Evolutionary conservation across 1,140 invertebrate species (phyloP).

Genomic region (Parasteatoda tepidariorum): DNA sequence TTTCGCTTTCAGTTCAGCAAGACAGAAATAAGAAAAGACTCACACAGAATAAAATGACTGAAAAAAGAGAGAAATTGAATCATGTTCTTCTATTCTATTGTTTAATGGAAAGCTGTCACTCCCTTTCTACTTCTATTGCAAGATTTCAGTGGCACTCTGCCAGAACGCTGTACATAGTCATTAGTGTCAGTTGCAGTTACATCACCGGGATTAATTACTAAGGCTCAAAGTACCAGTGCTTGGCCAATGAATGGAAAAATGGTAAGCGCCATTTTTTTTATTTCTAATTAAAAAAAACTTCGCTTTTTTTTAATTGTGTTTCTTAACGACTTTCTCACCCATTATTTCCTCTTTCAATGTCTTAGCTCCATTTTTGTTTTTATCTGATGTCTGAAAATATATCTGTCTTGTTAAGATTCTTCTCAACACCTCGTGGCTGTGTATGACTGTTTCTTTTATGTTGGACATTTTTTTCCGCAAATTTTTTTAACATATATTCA

Average conservation of each 20-base stretch:
- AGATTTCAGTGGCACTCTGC: slow-evolving; percentile 36
- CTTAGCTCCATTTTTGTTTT: not conserved
- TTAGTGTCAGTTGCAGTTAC: slow-evolving; percentile 55
- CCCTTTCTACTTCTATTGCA: slow-evolving; percentile 13
- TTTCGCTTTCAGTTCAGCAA: slow-evolving; percentile 3
- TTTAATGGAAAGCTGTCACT: slow-evolving; percentile 53
- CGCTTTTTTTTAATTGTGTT: slow-evolving; percentile 22
- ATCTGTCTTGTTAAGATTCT: not conserved
- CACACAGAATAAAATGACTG: slow-evolving; percentile 26
- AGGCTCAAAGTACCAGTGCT: slow-evolving; percentile 22
- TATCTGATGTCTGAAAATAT: not conserved
- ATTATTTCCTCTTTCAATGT: not conserved
- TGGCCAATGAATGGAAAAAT: slow-evolving; percentile 44
- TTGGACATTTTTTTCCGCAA: not conserved
- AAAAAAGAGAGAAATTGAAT: slow-evolving; percentile 37
- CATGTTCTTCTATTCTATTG: slow-evolving; percentile 49
- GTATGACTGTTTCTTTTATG: not conserved
- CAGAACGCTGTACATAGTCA: slow-evolving; percentile 55
- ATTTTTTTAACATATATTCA: no score
- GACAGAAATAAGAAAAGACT: slow-evolving; percentile 29
- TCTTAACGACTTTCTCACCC: not conserved
- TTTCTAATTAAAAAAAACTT: slow-evolving; percentile 41
- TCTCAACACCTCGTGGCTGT: not conserved
- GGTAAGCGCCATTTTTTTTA: slow-evolving; percentile 17
- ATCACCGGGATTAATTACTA: slow-evolving; percentile 52